Evolutionary conservation across 2,113 vertebrate genomes (phyloP), one percentile per base, ranked within the genome.

Genomic region (Rhabdomys dilectus): DNA sequence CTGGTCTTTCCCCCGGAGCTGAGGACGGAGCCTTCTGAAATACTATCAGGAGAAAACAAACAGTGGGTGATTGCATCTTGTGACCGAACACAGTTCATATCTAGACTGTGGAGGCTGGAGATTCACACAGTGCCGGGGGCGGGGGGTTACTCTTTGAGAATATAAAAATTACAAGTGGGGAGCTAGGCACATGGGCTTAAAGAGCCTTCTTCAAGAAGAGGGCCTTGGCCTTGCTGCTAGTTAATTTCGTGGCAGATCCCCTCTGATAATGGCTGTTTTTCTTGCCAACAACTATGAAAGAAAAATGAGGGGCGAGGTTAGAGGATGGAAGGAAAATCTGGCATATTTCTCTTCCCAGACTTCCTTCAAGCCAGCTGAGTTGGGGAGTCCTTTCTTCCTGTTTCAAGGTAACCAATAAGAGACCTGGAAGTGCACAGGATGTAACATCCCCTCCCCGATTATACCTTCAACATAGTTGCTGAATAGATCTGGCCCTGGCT

Each of bases 391-490:
- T 95, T 96, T 86, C 36, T 86, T 51, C 39, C 56, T 36, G 88
- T 88, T 58, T n/a, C 85, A 68, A 78, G 90, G 68, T 93, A 88
- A 96, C 93, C 34, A 56, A 78, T 42, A n/a, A 48, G 90, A 81
- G 88, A 53, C 68, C 95, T 60, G 76, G 89, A 90, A 72, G 24
- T 45, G 48, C 75, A 36, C 66, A 77, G 34, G 48, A 78, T 81
- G 88, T 42, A 84, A 17, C 56, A 26, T 13, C 9, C 29, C 9
- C 42, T 45, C 24, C 48, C 68, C 48, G 16, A 88, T 70, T 80
- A 78, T 95, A 70, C 56, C 1, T 90, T 84, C 36, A 81, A 77
- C 66, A 76, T 76, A 89, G 64, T 81, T 88, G 75, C 72, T 73
- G 76, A 77, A n/a, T 56, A 10, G 34, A 36, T 80, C 16, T 72